phyloP scores from a whole-genome alignment of 2,888 invertebrate genomes.

The Heteromyza rotundicornis region DNA sequence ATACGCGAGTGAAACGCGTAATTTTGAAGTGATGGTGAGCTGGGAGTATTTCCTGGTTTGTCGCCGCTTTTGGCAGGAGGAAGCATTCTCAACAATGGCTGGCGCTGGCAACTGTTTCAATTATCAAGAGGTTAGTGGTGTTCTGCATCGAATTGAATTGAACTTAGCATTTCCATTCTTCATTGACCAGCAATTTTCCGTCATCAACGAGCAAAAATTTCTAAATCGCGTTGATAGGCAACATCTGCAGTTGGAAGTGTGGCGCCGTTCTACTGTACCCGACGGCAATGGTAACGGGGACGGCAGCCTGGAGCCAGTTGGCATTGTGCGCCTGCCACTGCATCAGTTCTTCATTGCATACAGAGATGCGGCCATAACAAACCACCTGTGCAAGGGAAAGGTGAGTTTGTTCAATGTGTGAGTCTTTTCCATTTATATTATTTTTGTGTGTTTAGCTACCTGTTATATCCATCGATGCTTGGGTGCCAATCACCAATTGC shows the following conservation, averaged over 20 bases:
- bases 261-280: conserved; percentile 53
- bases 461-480: conserved; percentile 68
- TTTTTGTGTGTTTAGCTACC: conserved; percentile 62
- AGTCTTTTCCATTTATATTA: not conserved
- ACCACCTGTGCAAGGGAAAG: conserved; percentile 66
- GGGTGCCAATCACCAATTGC: conserved; percentile 65
- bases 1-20: conserved; percentile 48
- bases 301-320: conserved; percentile 60
- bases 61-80: conserved; percentile 57
- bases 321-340: conserved; percentile 66
- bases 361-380: conserved; percentile 65
- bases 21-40: conserved; percentile 30
- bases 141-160: not conserved
- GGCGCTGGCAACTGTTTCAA: conserved; percentile 42
- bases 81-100: conserved; percentile 38
- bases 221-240: conserved; percentile 66
- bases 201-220: conserved; percentile 66
- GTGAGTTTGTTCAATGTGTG: conserved; percentile 47
- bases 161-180: too few species aligned
- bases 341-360: conserved; percentile 70
- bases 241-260: conserved; percentile 66
- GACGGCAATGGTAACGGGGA: conserved; percentile 28
- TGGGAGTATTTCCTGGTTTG: conserved; percentile 45
- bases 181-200: conserved; percentile 66
- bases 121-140: conserved; percentile 49